phyloP scores from a whole-genome alignment of 2,113 vertebrate genomes.

The Mormyrus iriodes region DNA sequence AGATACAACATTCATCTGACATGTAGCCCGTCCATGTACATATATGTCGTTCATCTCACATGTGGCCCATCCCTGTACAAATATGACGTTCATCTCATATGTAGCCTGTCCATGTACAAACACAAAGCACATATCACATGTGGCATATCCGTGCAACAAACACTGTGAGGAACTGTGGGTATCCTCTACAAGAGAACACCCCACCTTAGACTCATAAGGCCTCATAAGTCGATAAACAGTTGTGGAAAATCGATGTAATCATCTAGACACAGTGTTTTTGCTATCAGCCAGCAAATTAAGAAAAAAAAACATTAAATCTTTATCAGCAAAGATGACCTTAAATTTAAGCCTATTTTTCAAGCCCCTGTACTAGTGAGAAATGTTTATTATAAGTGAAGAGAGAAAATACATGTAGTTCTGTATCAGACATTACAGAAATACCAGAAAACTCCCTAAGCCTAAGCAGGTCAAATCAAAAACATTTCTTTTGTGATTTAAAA shows the following conservation, averaged over 20 bases:
- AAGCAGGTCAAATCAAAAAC: background rate
- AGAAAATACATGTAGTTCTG: background rate
- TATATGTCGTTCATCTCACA: too few species aligned
- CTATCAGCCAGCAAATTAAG: background rate
- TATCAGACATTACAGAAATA: background rate
- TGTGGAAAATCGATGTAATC: background rate
- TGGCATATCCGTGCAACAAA: too few species aligned
- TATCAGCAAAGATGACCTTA: background rate
- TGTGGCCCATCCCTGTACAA: too few species aligned
- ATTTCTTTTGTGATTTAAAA: background rate
- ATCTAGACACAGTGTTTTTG: background rate
- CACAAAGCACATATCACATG: too few species aligned
- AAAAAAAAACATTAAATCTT: background rate
- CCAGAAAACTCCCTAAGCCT: background rate
- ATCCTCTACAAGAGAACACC: background rate
- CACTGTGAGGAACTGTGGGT: background rate
- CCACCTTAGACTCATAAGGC: background rate
- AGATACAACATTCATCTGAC: too few species aligned
- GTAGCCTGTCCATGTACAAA: too few species aligned
- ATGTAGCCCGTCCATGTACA: too few species aligned
- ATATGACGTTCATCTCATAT: too few species aligned
- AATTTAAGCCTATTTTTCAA: background rate
- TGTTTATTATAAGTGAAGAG: background rate
- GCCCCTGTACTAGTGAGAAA: background rate
- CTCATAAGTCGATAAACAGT: background rate